Percentiles rank a stretch among this genome's conserved stretches.
These are phyloP conservation scores for Speoplatyrhinus poulsoni DNA, from an alignment of 2,113 vertebrate genomes.

Conservation along the genomic window DNA sequence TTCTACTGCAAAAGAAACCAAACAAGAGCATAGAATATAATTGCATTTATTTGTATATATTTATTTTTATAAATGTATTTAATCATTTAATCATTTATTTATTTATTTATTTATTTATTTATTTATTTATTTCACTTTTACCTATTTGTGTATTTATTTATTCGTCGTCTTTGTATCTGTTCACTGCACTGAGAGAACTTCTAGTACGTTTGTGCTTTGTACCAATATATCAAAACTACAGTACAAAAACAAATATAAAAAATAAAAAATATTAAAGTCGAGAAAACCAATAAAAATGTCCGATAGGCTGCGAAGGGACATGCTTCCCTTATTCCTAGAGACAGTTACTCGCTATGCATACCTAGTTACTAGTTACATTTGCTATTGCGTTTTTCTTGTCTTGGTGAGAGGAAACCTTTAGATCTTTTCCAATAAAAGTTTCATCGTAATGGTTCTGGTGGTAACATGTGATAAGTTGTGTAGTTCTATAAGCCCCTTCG, in stretches of 20 bases:
- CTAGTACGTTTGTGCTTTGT: slow-evolving; percentile 99
- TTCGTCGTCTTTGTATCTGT: slow-evolving; percentile 83
- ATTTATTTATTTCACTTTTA: slow-evolving; percentile 80
- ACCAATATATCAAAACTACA: slow-evolving; percentile 95
- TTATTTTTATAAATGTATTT: slow-evolving; percentile 58
- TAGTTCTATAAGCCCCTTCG: slow-evolving; percentile 89
- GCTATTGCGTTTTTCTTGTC: slow-evolving; percentile 99
- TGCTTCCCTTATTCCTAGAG: slow-evolving; percentile 99
- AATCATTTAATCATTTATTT: slow-evolving; percentile 75
- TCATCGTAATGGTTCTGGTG: slow-evolving; percentile 92
- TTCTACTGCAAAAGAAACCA: slow-evolving; percentile 79
- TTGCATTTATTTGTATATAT: slow-evolving; percentile 65
- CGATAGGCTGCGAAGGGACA: slow-evolving; percentile 80
- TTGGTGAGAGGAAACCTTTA: slow-evolving; percentile 99
- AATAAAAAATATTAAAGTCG: slow-evolving; percentile 88
- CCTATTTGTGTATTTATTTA: slow-evolving; percentile 73
- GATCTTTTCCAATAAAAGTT: slow-evolving; percentile 99
- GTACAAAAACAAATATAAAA: slow-evolving; percentile 85
- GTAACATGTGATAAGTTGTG: slow-evolving; percentile 96
- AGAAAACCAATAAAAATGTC: slow-evolving; percentile 85
- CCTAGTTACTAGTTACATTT: slow-evolving; percentile 99
- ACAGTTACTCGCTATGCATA: slow-evolving; percentile 99
- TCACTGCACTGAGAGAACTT: slow-evolving; percentile 99
- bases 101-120: slow-evolving; percentile 51
- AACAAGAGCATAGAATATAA: slow-evolving; percentile 80